phyloP scores from a whole-genome alignment of 2,113 vertebrate genomes.

The Esox niger region DNA sequence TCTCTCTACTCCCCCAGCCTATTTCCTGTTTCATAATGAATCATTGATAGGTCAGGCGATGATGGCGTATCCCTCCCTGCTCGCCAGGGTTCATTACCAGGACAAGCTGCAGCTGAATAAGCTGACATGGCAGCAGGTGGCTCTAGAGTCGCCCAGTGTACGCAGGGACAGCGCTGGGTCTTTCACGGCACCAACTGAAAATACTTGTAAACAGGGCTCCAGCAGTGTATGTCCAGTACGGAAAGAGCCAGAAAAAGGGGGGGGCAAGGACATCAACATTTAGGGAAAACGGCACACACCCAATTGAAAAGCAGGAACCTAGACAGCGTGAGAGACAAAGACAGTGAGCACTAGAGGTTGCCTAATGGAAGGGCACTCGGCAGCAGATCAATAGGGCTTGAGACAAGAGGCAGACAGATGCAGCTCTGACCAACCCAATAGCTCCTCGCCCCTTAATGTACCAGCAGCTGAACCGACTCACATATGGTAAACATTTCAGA shows the following conservation, averaged over 20 bases:
- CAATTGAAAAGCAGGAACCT: not conserved
- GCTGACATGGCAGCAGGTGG: slow-evolving; percentile 4
- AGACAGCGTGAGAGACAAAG: not conserved
- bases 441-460: slow-evolving; percentile 23
- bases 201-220: not conserved
- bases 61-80: slow-evolving; percentile 5
- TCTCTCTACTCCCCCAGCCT: slow-evolving; percentile 33
- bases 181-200: too few relatives aligned
- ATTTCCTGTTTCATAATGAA: slow-evolving; percentile 27
- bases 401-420: slow-evolving; percentile 22
- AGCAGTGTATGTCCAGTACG: not conserved
- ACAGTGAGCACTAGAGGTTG: slow-evolving; percentile 39
- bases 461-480: slow-evolving; percentile 8
- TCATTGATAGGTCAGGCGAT: slow-evolving; percentile 33
- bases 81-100: slow-evolving; percentile 24
- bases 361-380: slow-evolving; percentile 47
- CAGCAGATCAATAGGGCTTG: slow-evolving; percentile 58
- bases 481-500: slow-evolving; percentile 35
- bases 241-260: slow-evolving; percentile 1
- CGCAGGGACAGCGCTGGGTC: slow-evolving; percentile 22
- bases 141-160: slow-evolving; percentile 26
- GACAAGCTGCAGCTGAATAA: slow-evolving; percentile 11
- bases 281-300: not conserved
- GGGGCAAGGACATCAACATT: not conserved
- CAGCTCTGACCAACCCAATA: not conserved